Evolutionary conservation across 2,113 vertebrate genomes (phyloP).

Genomic region (Sialia sialis): DNA sequence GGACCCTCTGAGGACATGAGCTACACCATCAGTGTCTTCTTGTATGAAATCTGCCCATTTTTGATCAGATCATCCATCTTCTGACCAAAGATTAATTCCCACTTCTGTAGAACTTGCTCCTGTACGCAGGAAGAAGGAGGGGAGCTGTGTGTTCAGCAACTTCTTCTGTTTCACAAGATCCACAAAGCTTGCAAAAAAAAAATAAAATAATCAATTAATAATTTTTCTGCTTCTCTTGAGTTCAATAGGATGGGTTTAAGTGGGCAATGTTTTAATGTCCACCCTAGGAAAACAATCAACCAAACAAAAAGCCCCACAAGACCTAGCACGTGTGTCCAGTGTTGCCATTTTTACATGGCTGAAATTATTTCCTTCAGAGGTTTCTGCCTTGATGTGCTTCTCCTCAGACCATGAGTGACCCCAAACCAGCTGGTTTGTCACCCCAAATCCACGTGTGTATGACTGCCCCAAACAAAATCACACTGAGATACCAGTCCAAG

Average conservation of each 20-base stretch:
- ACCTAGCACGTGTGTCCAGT: rapidly evolving
- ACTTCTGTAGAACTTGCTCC: neutral
- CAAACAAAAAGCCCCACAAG: neutral
- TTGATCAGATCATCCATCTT: neutral
- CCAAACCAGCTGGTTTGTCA: neutral
- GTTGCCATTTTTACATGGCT: neutral
- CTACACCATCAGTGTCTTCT: neutral
- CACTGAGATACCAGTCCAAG: neutral
- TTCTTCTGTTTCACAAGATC: neutral
- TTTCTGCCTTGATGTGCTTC: neutral
- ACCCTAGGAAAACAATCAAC: neutral
- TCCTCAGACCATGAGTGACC: neutral
- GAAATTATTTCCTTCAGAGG: neutral
- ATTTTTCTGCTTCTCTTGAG: neutral
- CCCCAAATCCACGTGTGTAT: neutral
- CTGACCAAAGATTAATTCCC: neutral
- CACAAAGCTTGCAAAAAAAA: neutral
- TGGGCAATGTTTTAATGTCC: neutral
- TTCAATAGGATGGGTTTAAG: neutral
- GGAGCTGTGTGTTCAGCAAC: neutral
- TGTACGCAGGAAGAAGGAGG: neutral
- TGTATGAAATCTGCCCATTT: neutral
- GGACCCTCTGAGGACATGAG: neutral
- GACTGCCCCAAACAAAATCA: neutral
- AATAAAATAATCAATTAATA: rapidly evolving